phyloP scores from a whole-genome alignment of 2,113 vertebrate species.

The Antechinus stuartii region DNA sequence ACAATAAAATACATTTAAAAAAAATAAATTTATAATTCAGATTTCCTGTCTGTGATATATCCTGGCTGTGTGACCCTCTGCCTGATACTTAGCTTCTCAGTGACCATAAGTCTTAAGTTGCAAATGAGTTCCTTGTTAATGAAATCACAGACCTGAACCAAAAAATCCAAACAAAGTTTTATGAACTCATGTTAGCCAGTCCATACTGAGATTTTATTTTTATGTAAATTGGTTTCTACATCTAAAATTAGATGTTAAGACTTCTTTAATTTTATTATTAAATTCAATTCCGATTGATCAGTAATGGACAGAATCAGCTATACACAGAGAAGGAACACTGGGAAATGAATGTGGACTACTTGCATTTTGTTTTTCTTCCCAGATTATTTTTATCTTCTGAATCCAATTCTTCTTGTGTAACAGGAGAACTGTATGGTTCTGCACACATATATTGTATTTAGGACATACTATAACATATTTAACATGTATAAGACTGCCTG shows the following conservation, averaged over 20 bases:
- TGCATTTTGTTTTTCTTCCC: no score
- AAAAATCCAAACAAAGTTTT: background rate
- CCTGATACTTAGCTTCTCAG: background rate
- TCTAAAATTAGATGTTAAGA: background rate
- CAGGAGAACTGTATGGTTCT: no score
- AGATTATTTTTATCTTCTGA: no score
- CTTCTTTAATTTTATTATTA: background rate
- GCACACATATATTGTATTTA: no score
- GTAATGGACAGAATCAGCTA: no score
- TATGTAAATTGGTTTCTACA: background rate
- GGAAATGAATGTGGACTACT: no score
- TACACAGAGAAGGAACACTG: no score
- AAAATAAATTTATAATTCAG: slow-evolving; percentile 13
- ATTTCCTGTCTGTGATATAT: background rate
- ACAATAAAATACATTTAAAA: slow-evolving; percentile 11
- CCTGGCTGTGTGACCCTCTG: background rate
- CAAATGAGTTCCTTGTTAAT: background rate
- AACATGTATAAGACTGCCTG: no score
- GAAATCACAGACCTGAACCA: background rate
- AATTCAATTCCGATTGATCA: background rate
- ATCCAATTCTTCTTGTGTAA: no score
- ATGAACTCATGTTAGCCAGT: background rate
- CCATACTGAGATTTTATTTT: background rate
- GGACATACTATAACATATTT: no score
- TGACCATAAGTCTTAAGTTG: background rate